Conservation (phyloP, 1,140 invertebrate species). For the Vanessa atalanta region DNA sequence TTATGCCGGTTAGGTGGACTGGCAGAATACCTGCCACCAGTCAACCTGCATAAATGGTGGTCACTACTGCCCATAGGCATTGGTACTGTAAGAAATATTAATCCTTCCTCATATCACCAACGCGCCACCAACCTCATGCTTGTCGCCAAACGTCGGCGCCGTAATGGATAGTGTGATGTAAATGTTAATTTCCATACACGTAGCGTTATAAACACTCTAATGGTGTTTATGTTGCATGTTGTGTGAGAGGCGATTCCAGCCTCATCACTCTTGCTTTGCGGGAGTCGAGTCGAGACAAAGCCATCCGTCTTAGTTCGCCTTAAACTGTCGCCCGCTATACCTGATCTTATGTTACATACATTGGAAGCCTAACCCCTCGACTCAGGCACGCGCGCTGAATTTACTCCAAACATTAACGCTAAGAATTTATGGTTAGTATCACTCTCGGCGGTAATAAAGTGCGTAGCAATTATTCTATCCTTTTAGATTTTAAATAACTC, state of each 20-base stretch:
- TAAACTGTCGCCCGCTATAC: conserved; percentile 10
- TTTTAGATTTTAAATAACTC: too few species aligned
- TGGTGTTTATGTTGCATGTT: background rate
- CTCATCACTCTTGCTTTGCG: conserved; percentile 9
- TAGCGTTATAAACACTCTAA: background rate
- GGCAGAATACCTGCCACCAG: too few species aligned
- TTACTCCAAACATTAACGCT: background rate
- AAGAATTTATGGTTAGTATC: background rate
- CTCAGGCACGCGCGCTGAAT: background rate
- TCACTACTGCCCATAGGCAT: too few species aligned
- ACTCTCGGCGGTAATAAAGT: background rate
- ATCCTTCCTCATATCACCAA: too few species aligned
- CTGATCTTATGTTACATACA: background rate
- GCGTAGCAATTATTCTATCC: too few species aligned
- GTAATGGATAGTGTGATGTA: too few species aligned
- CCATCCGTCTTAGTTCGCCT: conserved; percentile 10
- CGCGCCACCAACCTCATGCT: too few species aligned
- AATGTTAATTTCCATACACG: background rate
- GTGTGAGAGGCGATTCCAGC: background rate
- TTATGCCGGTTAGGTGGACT: too few species aligned
- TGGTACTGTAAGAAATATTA: too few species aligned
- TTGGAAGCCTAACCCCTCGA: background rate
- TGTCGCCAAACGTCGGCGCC: too few species aligned
- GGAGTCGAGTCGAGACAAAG: conserved; percentile 3
- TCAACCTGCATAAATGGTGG: too few species aligned